Evolutionary conservation across 2,797 vertebrate genomes (phyloP).

Genomic region (Botia almorhae): DNA sequence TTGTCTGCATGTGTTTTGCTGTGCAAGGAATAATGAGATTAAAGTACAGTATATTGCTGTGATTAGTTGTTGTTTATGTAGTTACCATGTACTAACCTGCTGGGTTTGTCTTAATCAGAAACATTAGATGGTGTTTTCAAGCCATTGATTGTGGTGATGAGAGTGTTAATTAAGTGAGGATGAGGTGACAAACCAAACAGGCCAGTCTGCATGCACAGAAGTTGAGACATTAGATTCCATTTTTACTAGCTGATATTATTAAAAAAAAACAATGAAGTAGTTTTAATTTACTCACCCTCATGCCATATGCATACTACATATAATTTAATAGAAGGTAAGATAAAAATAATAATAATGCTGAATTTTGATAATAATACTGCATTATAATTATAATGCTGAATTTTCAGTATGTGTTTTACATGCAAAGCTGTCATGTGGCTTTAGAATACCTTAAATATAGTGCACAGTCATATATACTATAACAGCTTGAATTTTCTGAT

Average conservation of each 20-base stretch:
- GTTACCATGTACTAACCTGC: slow-evolving; percentile 22
- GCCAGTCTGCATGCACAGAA: background rate
- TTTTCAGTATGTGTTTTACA: too few species aligned
- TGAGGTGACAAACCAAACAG: slow-evolving; percentile 21
- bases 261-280: background rate
- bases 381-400: too few species aligned
- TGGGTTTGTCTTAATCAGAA: slow-evolving; percentile 7
- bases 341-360: too few species aligned
- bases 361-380: too few species aligned
- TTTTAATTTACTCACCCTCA: background rate
- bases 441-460: too few species aligned
- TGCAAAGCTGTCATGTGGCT: too few species aligned
- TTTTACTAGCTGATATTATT: background rate
- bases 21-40: background rate
- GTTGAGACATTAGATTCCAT: background rate
- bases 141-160: background rate
- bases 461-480: too few species aligned
- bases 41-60: background rate
- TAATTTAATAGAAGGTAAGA: too few species aligned
- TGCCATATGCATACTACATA: background rate
- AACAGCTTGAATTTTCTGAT: too few species aligned
- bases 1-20: background rate
- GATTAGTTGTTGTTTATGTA: slow-evolving; percentile 4
- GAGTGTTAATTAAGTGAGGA: background rate
- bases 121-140: slow-evolving; percentile 14